phyloP scores from a whole-genome alignment of 2,888 invertebrate species.

The Anorthoa munda region DNA sequence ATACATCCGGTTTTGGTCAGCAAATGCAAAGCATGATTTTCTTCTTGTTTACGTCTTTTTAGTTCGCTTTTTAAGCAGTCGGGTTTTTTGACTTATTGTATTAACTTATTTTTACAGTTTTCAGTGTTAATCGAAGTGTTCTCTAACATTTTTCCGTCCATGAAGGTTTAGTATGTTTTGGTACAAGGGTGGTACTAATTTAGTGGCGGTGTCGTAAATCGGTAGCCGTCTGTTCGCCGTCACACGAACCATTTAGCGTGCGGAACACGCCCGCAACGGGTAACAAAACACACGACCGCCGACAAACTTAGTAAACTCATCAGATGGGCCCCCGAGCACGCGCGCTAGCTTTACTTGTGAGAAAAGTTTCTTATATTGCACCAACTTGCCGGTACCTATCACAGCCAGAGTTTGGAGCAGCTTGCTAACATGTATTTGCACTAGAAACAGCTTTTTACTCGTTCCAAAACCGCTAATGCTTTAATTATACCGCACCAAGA shows the following conservation, averaged over 20 bases:
- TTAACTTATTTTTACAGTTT: too few relatives aligned
- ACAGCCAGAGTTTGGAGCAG: constrained; percentile 69
- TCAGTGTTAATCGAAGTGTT: neutral
- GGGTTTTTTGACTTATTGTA: too few relatives aligned
- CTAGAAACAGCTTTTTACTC: constrained; percentile 41
- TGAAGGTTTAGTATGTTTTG: neutral
- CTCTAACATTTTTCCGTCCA: neutral
- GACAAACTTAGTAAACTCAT: constrained; percentile 88
- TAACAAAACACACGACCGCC: constrained; percentile 77
- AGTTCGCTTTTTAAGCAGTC: too few relatives aligned
- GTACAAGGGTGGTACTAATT: constrained; percentile 29
- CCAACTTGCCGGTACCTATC: constrained; percentile 75
- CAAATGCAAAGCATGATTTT: too few relatives aligned
- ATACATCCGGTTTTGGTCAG: too few relatives aligned
- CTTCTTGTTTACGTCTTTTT: too few relatives aligned
- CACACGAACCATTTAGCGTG: constrained; percentile 75
- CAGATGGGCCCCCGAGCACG: constrained; percentile 81
- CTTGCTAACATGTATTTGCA: constrained; percentile 55
- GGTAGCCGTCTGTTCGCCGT: constrained; percentile 29
- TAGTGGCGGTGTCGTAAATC: constrained; percentile 37
- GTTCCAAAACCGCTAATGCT: constrained; percentile 42
- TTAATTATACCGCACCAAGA: constrained; percentile 22
- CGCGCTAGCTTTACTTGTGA: constrained; percentile 80
- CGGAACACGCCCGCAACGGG: constrained; percentile 76
- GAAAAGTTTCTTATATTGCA: constrained; percentile 84